Conservation (phyloP, 35 echinoderm and acorn worm species). For the Stichopus chloronotus region DNA sequence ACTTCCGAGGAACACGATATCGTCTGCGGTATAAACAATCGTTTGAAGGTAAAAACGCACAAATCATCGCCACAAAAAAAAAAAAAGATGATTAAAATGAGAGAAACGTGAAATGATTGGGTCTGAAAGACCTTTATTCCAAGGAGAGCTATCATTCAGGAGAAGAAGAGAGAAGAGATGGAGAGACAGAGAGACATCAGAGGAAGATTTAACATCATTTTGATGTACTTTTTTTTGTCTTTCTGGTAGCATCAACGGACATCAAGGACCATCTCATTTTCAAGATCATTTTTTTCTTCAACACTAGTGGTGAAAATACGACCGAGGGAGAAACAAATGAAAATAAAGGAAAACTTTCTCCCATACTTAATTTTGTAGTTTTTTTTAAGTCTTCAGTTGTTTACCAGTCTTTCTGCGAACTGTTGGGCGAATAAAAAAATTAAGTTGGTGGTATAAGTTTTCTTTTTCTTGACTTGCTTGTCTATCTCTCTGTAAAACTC, state of each 20-base stretch:
- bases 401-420: too few relatives aligned
- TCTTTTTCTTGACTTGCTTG: too few relatives aligned
- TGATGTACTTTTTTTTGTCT: background rate
- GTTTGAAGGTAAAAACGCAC: conserved; percentile 36
- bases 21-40: conserved; percentile 38
- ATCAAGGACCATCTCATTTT: background rate
- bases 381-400: too few relatives aligned
- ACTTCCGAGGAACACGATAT: conserved; percentile 25
- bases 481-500: too few relatives aligned
- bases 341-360: too few relatives aligned
- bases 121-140: conserved; percentile 13
- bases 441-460: too few relatives aligned
- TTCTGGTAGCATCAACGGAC: background rate
- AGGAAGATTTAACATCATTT: background rate
- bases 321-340: too few relatives aligned
- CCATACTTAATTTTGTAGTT: too few relatives aligned
- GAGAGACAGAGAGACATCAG: background rate
- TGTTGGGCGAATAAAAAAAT: too few relatives aligned
- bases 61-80: conserved; percentile 33
- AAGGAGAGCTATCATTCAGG: conserved; percentile 35
- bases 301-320: too few relatives aligned
- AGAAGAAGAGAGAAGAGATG: background rate
- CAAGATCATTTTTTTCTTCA: too few relatives aligned
- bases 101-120: conserved; percentile 20
- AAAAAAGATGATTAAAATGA: conserved; percentile 34